A percentile compares a stretch with the other conserved stretches of the same genome.
Evolutionary conservation across 2,888 invertebrate species (phyloP).

Genomic region (Hypsopygia costalis): DNA sequence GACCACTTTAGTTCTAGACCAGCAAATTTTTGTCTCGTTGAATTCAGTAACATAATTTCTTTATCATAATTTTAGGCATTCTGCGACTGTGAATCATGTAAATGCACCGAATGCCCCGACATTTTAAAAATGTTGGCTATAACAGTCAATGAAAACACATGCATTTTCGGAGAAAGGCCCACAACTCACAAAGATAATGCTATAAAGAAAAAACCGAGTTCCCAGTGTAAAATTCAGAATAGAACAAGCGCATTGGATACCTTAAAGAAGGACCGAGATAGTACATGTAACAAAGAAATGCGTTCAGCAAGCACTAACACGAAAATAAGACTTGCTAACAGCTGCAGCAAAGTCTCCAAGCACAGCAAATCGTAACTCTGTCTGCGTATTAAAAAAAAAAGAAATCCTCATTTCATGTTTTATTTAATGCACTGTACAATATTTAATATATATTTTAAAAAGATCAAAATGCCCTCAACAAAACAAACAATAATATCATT

Average conservation of each 20-base stretch:
- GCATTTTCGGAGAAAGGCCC: constrained; percentile 26
- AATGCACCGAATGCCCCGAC: constrained; percentile 37
- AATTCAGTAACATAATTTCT: too few species aligned
- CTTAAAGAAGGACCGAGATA: too few species aligned
- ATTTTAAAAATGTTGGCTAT: constrained; percentile 32
- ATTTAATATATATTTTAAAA: constrained; percentile 17
- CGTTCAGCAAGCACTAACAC: too few species aligned
- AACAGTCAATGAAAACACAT: constrained; percentile 29
- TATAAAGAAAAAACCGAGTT: too few species aligned
- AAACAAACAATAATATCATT: constrained; percentile 16
- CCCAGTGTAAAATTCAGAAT: too few species aligned
- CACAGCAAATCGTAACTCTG: too few species aligned
- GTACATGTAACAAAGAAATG: too few species aligned
- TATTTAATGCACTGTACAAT: constrained; percentile 20
- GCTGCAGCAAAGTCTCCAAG: too few species aligned
- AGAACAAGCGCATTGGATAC: too few species aligned
- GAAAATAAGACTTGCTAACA: too few species aligned
- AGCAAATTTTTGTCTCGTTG: too few species aligned
- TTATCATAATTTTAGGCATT: constrained; percentile 34
- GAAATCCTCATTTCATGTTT: constrained; percentile 19
- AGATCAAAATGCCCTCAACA: constrained; percentile 13
- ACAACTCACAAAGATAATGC: constrained; percentile 14
- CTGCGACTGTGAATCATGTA: constrained; percentile 38
- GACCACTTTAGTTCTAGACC: too few species aligned
- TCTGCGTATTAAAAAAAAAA: constrained; percentile 10